These are phyloP conservation scores for Harpalus rubripes DNA, from an alignment of 2,888 invertebrate species.

Conservation along the genomic window DNA sequence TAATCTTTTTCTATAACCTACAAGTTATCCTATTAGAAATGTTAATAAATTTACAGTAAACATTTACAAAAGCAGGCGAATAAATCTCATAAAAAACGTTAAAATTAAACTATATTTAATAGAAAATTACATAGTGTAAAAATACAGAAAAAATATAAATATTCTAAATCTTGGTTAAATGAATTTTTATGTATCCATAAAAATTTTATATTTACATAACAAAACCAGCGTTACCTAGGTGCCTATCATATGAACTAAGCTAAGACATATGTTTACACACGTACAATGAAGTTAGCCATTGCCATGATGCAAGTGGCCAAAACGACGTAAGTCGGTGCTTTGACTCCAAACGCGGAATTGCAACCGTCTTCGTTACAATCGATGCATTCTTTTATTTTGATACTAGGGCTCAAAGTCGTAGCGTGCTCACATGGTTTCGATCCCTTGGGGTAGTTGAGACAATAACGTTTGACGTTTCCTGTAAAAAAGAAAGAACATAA, in stretches of 20 bases:
- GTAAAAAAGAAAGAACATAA: conserved; percentile 72
- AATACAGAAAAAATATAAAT: conserved; percentile 2
- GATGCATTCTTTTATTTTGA: conserved; percentile 45
- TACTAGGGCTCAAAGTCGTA: conserved; percentile 19
- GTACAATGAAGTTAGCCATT: conserved; percentile 15
- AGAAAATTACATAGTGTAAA: neutral
- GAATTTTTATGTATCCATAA: neutral
- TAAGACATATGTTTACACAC: conserved; percentile 25
- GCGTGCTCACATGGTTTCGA: conserved; percentile 77
- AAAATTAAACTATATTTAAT: neutral
- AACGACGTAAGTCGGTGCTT: conserved; percentile 73
- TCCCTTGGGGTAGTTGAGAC: conserved; percentile 75
- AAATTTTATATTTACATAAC: neutral
- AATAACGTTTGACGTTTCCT: conserved; percentile 76
- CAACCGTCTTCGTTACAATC: conserved; percentile 66
- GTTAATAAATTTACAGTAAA: too few relatives aligned
- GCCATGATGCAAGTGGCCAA: conserved; percentile 30
- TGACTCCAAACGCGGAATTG: conserved; percentile 66
- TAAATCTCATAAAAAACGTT: neutral
- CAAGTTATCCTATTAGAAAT: too few relatives aligned
- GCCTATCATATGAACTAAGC: neutral
- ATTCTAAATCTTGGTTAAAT: neutral
- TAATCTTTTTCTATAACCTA: too few relatives aligned
- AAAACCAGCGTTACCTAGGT: neutral
- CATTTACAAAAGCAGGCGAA: neutral